Percentiles rank a stretch among this genome's conserved stretches.
phyloP scores from a whole-genome alignment of 2,113 vertebrate genomes.

The Jaculus jaculus region DNA sequence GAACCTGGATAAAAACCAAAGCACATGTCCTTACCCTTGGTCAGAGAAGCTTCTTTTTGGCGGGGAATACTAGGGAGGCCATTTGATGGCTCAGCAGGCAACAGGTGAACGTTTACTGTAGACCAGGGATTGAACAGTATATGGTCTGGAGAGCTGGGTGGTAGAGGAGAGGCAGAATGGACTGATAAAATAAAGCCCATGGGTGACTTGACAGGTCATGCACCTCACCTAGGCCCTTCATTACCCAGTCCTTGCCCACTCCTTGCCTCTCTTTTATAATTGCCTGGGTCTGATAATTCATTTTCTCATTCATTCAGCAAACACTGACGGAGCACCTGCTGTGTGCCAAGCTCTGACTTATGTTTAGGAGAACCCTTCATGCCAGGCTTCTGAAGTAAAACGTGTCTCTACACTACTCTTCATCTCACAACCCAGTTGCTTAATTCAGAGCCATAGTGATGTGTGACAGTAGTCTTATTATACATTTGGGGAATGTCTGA shows the following conservation, averaged over 20 bases:
- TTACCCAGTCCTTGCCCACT: neutral
- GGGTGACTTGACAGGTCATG: neutral
- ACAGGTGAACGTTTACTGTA: neutral
- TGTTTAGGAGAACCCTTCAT: neutral
- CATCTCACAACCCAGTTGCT: neutral
- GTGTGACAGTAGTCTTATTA: neutral
- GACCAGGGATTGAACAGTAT: neutral
- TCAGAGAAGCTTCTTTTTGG: too few species aligned
- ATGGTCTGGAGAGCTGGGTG: neutral
- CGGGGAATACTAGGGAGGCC: too few species aligned
- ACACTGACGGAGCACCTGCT: neutral
- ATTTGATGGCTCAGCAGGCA: neutral
- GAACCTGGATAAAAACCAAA: neutral
- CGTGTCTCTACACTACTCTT: neutral
- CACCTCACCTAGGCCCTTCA: neutral
- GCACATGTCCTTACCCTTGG: neutral
- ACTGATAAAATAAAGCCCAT: neutral
- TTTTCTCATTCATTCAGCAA: slow-evolving; percentile 2
- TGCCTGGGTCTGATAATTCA: neutral
- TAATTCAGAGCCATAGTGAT: neutral
- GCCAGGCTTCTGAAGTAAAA: neutral
- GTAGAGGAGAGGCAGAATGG: neutral
- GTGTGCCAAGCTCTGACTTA: neutral
- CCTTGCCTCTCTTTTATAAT: neutral
- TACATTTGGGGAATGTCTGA: neutral